Evolutionary conservation across 2,888 invertebrate genomes (phyloP), one percentile per base, ranked within the genome.

Genomic region (Orgyia antiqua): DNA sequence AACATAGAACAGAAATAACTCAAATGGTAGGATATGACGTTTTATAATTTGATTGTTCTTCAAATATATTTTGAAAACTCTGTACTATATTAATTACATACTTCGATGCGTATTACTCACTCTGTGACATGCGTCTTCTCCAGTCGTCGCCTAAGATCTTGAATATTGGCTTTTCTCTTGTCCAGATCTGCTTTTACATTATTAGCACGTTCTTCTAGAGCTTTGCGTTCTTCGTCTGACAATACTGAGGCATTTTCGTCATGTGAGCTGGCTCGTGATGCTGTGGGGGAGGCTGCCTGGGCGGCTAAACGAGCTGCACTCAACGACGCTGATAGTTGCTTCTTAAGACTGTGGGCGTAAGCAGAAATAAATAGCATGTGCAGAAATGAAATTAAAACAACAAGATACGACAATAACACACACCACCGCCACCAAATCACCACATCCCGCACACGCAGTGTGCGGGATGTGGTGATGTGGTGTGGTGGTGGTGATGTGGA

Each of bases 121-220:
- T 95, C 96, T 13, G 95, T 94, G 25, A 95, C 94, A 62, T 95
- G 95, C 7, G 95, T 89, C 53, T 93, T 90, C 53, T 95, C 94
- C 11, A 96, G 86, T 0, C 94, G 91, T 44, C 92, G 88, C 65
- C 94, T 92, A 17, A 95, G 87, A 58, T 95, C 94, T 65, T 93
- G 93, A 57, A 96, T 94, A 41, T 93, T 91, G 45, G 91, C 87
- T 50, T 91, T 88, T 59, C 95, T 92, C 45, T 92, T 89, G 43
- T 96, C 95, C 34, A 94, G 90, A 61, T 95, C 95, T 1, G 87
- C 87, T 39, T 88, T 86, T 4, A 90, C 75, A 10, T 74, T 68
- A 1, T 60, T 64, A 2, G 82, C 76, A 11, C 88, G 77, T 8
- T 84, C 89, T 41, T 89, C 89, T n/a, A 89, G 79, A 10, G 87